Evolutionary conservation across 2,888 invertebrate species (phyloP).

Genomic region (Anarsia innoxiella): DNA sequence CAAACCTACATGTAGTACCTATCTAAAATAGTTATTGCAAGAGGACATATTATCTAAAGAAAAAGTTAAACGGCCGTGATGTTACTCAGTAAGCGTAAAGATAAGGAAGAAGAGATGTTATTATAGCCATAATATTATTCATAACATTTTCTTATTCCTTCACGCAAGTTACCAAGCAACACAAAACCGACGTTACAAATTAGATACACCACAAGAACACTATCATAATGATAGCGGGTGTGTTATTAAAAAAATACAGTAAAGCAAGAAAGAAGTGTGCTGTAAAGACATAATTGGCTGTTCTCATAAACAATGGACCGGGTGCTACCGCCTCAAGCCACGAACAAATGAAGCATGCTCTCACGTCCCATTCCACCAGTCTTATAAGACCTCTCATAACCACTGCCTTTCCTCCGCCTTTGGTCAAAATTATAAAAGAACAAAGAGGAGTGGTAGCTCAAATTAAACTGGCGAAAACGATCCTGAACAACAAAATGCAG

Average conservation of each 20-base stretch:
- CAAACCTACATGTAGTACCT: too few species aligned
- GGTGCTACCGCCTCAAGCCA: constrained; percentile 55
- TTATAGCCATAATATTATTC: background rate
- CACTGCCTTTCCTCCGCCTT: constrained; percentile 14
- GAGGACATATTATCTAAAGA: too few species aligned
- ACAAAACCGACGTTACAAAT: constrained; percentile 11
- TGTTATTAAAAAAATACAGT: constrained; percentile 36
- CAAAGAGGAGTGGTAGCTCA: constrained; percentile 24
- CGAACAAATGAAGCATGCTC: constrained; percentile 61
- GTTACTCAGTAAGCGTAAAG: too few species aligned
- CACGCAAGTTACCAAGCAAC: background rate
- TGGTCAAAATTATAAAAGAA: constrained; percentile 6
- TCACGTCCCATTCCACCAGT: constrained; percentile 46
- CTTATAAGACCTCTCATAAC: constrained; percentile 26
- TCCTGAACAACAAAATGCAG: constrained; percentile 46
- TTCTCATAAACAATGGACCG: constrained; percentile 58
- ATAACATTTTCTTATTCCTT: background rate
- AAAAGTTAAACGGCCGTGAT: too few species aligned
- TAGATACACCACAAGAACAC: constrained; percentile 13
- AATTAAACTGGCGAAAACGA: constrained; percentile 24
- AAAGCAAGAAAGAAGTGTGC: constrained; percentile 46
- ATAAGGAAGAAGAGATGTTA: too few species aligned
- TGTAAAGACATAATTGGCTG: constrained; percentile 62
- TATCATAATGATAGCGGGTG: constrained; percentile 12
- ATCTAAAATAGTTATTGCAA: too few species aligned